A percentile compares a stretch with the other conserved stretches of the same genome.
Conservation (phyloP, 1,140 invertebrate genomes). For the Neodiprion pinetum region DNA sequence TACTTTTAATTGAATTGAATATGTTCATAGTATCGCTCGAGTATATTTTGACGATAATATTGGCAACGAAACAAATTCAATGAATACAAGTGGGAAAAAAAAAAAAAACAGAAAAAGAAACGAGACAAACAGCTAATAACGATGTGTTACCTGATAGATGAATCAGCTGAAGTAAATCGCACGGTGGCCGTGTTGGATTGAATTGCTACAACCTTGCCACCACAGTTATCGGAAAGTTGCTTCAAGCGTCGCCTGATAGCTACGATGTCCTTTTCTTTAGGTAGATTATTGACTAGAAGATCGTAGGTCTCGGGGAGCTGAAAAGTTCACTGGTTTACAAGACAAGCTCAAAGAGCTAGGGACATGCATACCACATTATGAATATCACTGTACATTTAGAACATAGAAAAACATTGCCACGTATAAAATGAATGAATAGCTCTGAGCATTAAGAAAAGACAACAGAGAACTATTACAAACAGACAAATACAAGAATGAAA, state of each 20-base stretch:
- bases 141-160: constrained; percentile 72
- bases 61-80: too few species aligned
- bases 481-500: background rate
- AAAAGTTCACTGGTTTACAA: constrained; percentile 30
- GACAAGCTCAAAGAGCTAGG: background rate
- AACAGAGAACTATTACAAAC: background rate
- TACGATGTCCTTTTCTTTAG: constrained; percentile 56
- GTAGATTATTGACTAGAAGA: constrained; percentile 64
- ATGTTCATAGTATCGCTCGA: too few species aligned
- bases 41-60: too few species aligned
- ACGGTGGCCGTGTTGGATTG: constrained; percentile 71
- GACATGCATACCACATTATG: background rate
- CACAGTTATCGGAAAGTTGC: constrained; percentile 80
- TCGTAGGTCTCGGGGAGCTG: constrained; percentile 55
- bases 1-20: too few species aligned
- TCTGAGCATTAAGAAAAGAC: background rate
- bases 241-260: constrained; percentile 68
- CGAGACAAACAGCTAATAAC: too few species aligned
- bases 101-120: too few species aligned
- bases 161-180: constrained; percentile 74
- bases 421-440: background rate
- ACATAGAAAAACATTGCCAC: background rate
- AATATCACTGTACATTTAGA: background rate
- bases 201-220: constrained; percentile 76
- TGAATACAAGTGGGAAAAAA: too few species aligned